Base-by-base conservation (phyloP, 2,797 vertebrate species). In the Phalanger gymnotis region DNA sequence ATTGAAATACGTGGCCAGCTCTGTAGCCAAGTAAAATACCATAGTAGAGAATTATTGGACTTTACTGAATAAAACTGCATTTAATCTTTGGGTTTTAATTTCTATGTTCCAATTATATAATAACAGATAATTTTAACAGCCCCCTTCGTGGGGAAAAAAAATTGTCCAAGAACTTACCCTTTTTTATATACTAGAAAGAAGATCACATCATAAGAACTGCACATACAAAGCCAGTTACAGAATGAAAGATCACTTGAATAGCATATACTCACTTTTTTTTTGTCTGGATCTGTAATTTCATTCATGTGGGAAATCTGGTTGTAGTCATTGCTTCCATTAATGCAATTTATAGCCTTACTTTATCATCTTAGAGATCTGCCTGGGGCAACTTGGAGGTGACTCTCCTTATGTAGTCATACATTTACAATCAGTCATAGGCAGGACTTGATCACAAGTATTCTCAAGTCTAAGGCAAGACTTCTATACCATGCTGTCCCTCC, bases 21-120 rank as follows among this genome's bases (percentile, higher is more conserved):
- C 93, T 97, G 96, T 96, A 94, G 97, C 93, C 89, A 34, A 94
- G 34, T 94, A 81, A 94, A 96, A 94, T 57, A 97, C 47, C 93
- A 53, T 54, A 81, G 40, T 92, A 90, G 81, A 96, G 97, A 97
- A 95, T 94, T 94, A 97, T 89, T 93, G 40, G 27, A 92, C 92
- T 97, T 81, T 81, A 90, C 97, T 81, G 93, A 73, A 91, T 94
- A 96, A 94, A 96, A 92, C 94, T 96, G 52, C 91, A 54, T 91
- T 93, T 96, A 66, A 94, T 96, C 25, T 52, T 95, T 96, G 94
- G 34, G 31, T 92, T 93, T 96, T 81, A 81, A 81, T 81, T 95
- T 56, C n/a, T 13, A 13, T 92, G 27, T n/a, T 55, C 54, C 52
- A 96, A 87, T 90, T 52, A 55, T 14, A 54, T 90, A 92, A 54